Percentiles rank a stretch among this genome's conserved stretches.
phyloP scores from a whole-genome alignment of 2,888 invertebrate species.

The Drosophila differens region DNA sequence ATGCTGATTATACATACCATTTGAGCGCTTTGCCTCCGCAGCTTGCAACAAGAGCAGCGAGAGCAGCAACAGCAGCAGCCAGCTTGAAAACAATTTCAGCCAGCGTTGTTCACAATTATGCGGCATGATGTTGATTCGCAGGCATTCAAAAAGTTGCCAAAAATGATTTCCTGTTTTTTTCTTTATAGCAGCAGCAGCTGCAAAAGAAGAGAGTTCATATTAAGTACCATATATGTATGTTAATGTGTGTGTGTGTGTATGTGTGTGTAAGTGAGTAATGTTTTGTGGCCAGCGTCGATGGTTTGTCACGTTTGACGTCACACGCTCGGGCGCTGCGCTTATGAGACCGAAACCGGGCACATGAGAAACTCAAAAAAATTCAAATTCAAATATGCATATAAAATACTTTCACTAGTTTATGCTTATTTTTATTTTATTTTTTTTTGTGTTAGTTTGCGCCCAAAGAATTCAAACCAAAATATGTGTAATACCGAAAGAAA shows the following conservation, averaged over 20 bases:
- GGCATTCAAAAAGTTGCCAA: constrained; percentile 72
- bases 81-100: constrained; percentile 73
- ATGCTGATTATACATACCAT: constrained; percentile 66
- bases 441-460: constrained; percentile 3
- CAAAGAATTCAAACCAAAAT: constrained; percentile 43
- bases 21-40: constrained; percentile 68
- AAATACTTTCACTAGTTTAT: constrained; percentile 67
- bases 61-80: constrained; percentile 42
- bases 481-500: not conserved
- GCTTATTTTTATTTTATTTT: constrained; percentile 3
- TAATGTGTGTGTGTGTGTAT: constrained; percentile 18
- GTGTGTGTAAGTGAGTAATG: constrained; percentile 34
- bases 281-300: constrained; percentile 33
- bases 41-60: constrained; percentile 52
- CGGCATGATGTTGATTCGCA: constrained; percentile 75
- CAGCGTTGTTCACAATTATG: constrained; percentile 81
- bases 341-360: constrained; percentile 60
- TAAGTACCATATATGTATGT: constrained; percentile 27
- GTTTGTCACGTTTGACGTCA: constrained; percentile 70
- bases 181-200: constrained; percentile 44
- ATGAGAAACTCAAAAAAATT: constrained; percentile 64
- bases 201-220: constrained; percentile 56
- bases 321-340: constrained; percentile 44
- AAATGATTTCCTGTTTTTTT: constrained; percentile 69
- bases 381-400: constrained; percentile 51